Evolutionary conservation across 2,888 invertebrate genomes (phyloP).

Genomic region (Leucophenga maculata): DNA sequence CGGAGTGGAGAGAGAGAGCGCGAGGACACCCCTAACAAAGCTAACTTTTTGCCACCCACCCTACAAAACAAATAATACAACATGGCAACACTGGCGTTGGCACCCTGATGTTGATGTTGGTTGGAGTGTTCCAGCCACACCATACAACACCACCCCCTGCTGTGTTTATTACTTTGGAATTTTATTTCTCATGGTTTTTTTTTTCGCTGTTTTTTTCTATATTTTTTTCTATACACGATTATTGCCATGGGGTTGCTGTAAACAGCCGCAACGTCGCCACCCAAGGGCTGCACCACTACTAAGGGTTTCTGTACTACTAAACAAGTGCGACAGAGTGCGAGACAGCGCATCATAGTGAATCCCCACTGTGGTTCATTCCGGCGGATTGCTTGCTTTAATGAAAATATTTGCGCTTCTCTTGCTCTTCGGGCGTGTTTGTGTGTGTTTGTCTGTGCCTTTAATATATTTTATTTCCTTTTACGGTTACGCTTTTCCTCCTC

Average conservation of each 20-base stretch:
- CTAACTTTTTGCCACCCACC: background rate
- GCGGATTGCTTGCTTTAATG: slow-evolving; percentile 44
- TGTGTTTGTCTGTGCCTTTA: slow-evolving; percentile 40
- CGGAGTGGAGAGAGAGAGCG: background rate
- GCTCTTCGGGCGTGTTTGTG: slow-evolving; percentile 9
- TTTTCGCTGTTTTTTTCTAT: slow-evolving; percentile 6
- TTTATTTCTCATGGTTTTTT: slow-evolving; percentile 9
- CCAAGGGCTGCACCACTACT: no score
- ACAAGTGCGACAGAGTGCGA: slow-evolving; percentile 16
- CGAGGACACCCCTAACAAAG: background rate
- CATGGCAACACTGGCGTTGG: background rate
- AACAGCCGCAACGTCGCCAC: no score
- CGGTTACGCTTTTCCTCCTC: background rate
- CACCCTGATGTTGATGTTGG: background rate
- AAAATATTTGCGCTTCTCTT: slow-evolving; percentile 33
- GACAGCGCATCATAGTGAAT: background rate
- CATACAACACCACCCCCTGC: slow-evolving; percentile 12
- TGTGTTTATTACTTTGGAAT: slow-evolving; percentile 51
- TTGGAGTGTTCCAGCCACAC: background rate
- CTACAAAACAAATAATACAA: background rate
- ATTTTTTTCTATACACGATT: background rate
- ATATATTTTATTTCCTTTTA: slow-evolving; percentile 42
- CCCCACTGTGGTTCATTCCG: slow-evolving; percentile 34
- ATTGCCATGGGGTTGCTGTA: background rate
- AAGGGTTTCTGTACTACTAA: slow-evolving; percentile 11